Evolutionary conservation across 2,888 invertebrate species (phyloP).

Genomic region (Vesta saturnalis): DNA sequence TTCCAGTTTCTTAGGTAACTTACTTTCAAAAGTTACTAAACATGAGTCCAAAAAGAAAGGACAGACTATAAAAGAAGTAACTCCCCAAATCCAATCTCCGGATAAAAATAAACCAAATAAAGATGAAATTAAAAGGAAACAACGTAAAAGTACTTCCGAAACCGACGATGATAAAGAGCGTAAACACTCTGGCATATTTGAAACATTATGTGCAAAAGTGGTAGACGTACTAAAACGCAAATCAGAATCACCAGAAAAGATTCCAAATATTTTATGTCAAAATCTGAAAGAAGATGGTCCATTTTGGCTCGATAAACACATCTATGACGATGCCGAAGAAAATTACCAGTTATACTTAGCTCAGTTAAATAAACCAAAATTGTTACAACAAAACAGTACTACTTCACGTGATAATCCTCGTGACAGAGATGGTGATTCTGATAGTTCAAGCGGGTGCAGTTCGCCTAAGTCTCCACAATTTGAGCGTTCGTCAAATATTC

Average conservation of each 20-base stretch:
- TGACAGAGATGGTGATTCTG: conserved; percentile 70
- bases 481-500: background rate
- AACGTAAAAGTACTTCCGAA: conserved; percentile 21
- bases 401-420: conserved; percentile 56
- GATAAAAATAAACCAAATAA: conserved; percentile 31
- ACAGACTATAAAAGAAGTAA: too few species aligned
- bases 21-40: conserved; percentile 48
- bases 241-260: conserved; percentile 18
- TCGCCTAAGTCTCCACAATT: conserved; percentile 39
- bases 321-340: conserved; percentile 75
- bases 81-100: too few species aligned
- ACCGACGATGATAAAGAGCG: conserved; percentile 27
- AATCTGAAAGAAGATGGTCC: conserved; percentile 62
- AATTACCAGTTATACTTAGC: conserved; percentile 68
- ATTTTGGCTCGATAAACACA: conserved; percentile 70
- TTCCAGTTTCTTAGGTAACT: conserved; percentile 46
- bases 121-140: background rate
- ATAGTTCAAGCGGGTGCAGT: conserved; percentile 67
- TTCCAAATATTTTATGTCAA: background rate
- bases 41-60: conserved; percentile 27
- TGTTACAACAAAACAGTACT: conserved; percentile 38
- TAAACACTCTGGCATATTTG: conserved; percentile 50
- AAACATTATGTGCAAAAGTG: conserved; percentile 51
- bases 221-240: conserved; percentile 47
- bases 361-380: conserved; percentile 56